These are phyloP conservation scores for Platalea minor DNA, from an alignment of 2,797 vertebrate genomes.

Conservation along the genomic window DNA sequence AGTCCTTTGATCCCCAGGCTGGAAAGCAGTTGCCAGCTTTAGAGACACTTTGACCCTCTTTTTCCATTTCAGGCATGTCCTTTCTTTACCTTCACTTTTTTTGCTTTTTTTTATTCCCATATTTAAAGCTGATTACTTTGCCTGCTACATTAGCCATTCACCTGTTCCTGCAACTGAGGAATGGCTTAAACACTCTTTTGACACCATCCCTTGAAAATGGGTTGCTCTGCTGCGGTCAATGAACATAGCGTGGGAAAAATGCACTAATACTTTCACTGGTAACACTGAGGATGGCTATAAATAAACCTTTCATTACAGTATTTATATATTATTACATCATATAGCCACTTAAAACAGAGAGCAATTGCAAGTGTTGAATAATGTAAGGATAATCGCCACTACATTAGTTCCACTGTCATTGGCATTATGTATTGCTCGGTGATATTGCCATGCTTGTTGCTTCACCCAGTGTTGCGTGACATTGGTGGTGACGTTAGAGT, in stretches of 20 bases:
- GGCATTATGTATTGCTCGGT: slow-evolving; percentile 59
- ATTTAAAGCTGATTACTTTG: neutral
- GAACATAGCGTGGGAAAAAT: slow-evolving; percentile 62
- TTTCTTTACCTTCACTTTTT: neutral
- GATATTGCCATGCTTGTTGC: slow-evolving; percentile 1
- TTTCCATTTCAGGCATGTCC: neutral
- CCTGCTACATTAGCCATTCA: neutral
- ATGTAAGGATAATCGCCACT: slow-evolving; percentile 53
- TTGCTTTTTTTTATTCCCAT: neutral
- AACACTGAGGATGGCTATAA: slow-evolving; percentile 40
- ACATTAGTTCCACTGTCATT: slow-evolving; percentile 72
- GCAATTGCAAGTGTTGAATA: slow-evolving; percentile 68
- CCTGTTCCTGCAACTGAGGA: neutral
- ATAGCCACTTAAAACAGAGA: slow-evolving; percentile 58
- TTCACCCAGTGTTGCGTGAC: slow-evolving; percentile 55
- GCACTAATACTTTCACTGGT: slow-evolving; percentile 61
- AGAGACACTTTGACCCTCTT: neutral
- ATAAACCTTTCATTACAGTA: slow-evolving; percentile 66
- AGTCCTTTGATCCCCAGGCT: neutral
- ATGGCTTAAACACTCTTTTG: slow-evolving; percentile 32
- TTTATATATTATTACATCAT: slow-evolving; percentile 73
- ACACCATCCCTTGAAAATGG: neutral
- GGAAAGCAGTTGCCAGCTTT: neutral
- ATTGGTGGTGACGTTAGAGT: slow-evolving; percentile 27
- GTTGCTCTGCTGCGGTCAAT: neutral